Conservation (phyloP, 1,140 invertebrate species). For the Aphaenogaster rudis region DNA sequence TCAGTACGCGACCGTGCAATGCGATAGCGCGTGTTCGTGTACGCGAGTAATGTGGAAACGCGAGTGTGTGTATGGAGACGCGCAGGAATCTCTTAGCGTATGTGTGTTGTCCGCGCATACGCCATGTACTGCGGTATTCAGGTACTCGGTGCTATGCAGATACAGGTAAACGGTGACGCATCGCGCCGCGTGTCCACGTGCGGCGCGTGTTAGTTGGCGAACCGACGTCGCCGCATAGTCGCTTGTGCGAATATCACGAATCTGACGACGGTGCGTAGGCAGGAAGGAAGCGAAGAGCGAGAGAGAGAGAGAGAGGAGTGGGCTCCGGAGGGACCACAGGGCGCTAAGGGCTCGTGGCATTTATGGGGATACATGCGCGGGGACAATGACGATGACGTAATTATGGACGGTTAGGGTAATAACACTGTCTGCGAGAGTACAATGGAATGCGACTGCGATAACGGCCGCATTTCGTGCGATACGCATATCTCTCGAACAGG, state of each 20-base stretch:
- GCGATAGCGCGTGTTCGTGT: constrained; percentile 12
- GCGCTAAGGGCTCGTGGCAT: constrained; percentile 70
- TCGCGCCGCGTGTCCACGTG: constrained; percentile 35
- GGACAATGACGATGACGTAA: constrained; percentile 85
- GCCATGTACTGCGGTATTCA: not conserved
- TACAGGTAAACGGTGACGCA: constrained; percentile 19
- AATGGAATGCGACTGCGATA: constrained; percentile 75
- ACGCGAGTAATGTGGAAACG: constrained; percentile 20
- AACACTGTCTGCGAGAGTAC: constrained; percentile 78
- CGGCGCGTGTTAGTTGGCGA: constrained; percentile 33
- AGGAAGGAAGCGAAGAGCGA: not conserved
- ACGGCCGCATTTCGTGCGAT: constrained; percentile 10
- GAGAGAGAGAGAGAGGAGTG: not conserved
- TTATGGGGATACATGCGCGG: constrained; percentile 73
- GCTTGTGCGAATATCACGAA: constrained; percentile 26
- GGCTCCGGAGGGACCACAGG: not conserved
- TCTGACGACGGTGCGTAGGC: constrained; percentile 7
- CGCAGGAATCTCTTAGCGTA: not conserved
- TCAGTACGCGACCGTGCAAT: not conserved
- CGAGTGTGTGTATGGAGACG: not conserved
- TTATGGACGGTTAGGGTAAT: constrained; percentile 84
- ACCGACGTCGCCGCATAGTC: constrained; percentile 17
- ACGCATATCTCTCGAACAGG: constrained; percentile 32
- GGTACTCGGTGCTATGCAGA: constrained; percentile 14
- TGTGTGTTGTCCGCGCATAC: not conserved